Evolutionary conservation across 2,888 invertebrate species (phyloP), one percentile per base, ranked within the genome.

Genomic region (Brachyopa scutellaris): DNA sequence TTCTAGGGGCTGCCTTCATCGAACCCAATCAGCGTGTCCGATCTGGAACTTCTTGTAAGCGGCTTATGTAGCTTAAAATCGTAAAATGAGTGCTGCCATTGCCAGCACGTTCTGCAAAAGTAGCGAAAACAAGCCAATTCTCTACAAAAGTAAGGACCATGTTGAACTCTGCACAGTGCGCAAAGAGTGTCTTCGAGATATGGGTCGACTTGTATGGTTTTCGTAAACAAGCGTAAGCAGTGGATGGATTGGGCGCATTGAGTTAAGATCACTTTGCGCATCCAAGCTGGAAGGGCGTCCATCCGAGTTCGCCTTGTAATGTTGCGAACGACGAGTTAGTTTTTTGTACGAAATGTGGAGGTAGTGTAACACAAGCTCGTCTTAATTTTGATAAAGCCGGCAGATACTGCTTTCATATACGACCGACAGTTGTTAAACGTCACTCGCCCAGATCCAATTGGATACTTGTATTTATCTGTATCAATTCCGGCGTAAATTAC

Each of bases 381-480:
- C 89, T 96, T 95, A 80, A 99, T 96, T 91, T 98, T 97, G 40
- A 99, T 95, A 90, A 97, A 99, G 6, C 96, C 97, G 55, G 99
- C 97, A 72, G 95, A 94, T 42, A 99, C 96, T 51, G 99, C 99
- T 89, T 96, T 97, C 93, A 97, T 95, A 91, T 98, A 99, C 1
- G 98, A 98, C 84, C 94, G 94, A 86, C 94, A 94, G 90, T 96
- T 97, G 91, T 95, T 95, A 91, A 99, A 99, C 7, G 98, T 98
- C 3, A 99, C 97, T 85, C 99, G 94, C 0, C 98, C 99, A 1
- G 99, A 99, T 2, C 99, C 99, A 89, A 99, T 99, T 2, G 99
- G 99, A 91, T 99, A 99, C 90, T 98, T 99, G 92, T 96, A 94
- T 90, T 98, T 98, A 91, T 99, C 99, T 0, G 98, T 97, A 91